These are phyloP conservation scores for Myzus persicae DNA, from an alignment of 1,140 invertebrate genomes.

Conservation along the genomic window DNA sequence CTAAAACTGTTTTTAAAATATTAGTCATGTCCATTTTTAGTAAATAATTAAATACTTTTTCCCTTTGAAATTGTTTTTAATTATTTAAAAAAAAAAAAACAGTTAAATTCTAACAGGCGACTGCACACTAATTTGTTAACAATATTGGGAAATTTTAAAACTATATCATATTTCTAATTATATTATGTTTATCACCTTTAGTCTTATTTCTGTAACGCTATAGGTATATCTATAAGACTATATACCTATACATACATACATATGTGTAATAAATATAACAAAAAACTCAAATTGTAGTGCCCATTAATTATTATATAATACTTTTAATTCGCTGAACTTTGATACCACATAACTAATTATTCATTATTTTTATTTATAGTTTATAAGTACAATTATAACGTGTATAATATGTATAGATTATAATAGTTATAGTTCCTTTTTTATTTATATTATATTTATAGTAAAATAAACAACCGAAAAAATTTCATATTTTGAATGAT, in stretches of 20 bases:
- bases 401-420: neutral
- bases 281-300: neutral
- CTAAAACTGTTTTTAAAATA: neutral
- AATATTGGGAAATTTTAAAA: neutral
- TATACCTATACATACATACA: neutral
- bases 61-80: no score
- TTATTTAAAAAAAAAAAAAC: neutral
- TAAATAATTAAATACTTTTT: no score
- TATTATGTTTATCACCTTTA: neutral
- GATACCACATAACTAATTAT: constrained; percentile 6
- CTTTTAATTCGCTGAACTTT: neutral
- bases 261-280: neutral
- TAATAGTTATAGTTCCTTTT: neutral
- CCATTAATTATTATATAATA: neutral
- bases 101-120: neutral
- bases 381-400: neutral
- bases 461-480: neutral
- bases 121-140: neutral
- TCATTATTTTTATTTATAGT: neutral
- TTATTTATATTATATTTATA: neutral
- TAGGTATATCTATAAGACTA: no score
- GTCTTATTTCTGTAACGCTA: neutral
- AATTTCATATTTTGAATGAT: neutral
- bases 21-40: no score
- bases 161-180: neutral